Evolutionary conservation across 2,888 invertebrate genomes (phyloP).

Genomic region (Suillia variegata): DNA sequence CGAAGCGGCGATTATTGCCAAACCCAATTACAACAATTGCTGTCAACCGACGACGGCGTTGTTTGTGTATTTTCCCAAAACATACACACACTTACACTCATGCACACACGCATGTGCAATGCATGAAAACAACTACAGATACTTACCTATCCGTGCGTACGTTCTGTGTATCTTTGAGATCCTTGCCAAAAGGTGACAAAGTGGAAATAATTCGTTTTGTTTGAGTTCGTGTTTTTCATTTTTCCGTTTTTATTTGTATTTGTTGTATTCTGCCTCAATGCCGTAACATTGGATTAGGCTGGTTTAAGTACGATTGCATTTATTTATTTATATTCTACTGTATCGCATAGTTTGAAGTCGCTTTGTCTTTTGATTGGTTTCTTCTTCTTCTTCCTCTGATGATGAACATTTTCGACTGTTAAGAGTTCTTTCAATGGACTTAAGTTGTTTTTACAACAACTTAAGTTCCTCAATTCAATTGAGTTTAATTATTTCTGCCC

Average conservation of each 20-base stretch:
- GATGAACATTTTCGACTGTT: too few species aligned
- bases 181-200: slow-evolving; percentile 38
- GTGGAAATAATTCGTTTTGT: slow-evolving; percentile 43
- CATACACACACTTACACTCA: not conserved
- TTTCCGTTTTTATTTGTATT: not conserved
- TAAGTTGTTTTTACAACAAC: slow-evolving; percentile 22
- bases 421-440: not conserved
- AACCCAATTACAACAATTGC: slow-evolving; percentile 55
- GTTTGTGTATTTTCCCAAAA: not conserved
- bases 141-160: too few species aligned
- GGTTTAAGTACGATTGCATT: not conserved
- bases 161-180: too few species aligned
- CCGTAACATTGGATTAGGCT: slow-evolving; percentile 25
- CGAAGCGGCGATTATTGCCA: slow-evolving; percentile 54
- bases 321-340: not conserved
- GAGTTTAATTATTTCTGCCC: not conserved
- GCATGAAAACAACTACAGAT: too few species aligned
- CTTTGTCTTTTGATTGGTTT: not conserved
- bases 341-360: not conserved
- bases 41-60: not conserved
- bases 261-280: slow-evolving; percentile 2
- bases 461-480: not conserved
- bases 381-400: not conserved
- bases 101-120: slow-evolving; percentile 1
- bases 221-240: slow-evolving; percentile 1